Evolutionary conservation across 2,888 invertebrate genomes (phyloP), one percentile per base, ranked within the genome.

Genomic region (Leptogaster cylindrica): DNA sequence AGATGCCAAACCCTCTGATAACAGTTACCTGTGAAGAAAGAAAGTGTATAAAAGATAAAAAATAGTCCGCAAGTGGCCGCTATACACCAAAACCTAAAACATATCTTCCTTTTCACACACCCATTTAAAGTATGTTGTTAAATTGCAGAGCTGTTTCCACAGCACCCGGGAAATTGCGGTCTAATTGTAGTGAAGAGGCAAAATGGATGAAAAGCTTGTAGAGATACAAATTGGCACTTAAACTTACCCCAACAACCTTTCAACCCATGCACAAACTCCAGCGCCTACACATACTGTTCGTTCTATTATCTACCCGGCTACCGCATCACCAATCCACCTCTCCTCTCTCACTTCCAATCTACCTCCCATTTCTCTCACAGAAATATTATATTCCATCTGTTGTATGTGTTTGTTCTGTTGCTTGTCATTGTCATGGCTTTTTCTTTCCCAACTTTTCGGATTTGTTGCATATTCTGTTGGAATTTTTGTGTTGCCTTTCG

Each of bases 161-260:
- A 58, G 58, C 41, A 58, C 39, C 58, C 58, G 58, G 58, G 58
- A 58, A 58, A 58, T 58, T 58, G 58, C 25, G 58, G 58, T 58
- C 58, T 58, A 58, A 58, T 58, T 58, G 58, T 58, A 58, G 58
- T 58, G 58, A 58, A 58, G 58, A 58, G 58, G 41, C 41, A 39
- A 58, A 58, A 58, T 58, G 58, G 58, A 23, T 58, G 58, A 58
- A 51, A 63, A 63, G 44, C 61, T 63, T 63, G 61, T 27, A 63
- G 44, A 46, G 44, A 66, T 55, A 55, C 66, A 66, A 66, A 66
- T 66, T 66, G 66, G 55, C 66, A 66, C 58, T 66, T 66, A 65
- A 65, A 65, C 65, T 65, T 70, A 27, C 52, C 44, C 25, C 52
- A 44, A 68, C 64, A 67, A 67, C 55, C 31, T 55, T 58, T 58